phyloP scores from a whole-genome alignment of 2,113 vertebrate species.

The Suricata suricatta region DNA sequence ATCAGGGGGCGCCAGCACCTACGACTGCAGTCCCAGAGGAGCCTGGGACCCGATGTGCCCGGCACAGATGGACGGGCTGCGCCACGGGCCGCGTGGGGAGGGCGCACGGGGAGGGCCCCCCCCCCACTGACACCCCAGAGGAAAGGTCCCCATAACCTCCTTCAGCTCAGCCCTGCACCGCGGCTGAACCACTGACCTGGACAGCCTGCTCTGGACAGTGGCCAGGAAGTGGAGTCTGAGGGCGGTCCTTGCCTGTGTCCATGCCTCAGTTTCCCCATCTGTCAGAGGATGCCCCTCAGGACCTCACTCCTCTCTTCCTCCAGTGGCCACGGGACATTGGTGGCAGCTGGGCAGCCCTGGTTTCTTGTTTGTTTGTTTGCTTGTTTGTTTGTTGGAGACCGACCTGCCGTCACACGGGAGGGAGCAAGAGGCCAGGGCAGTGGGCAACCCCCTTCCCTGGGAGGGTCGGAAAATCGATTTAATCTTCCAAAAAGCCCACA shows the following conservation, averaged over 20 bases:
- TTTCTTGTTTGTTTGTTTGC: too few species aligned
- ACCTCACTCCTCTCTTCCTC: background rate
- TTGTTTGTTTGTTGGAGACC: accelerated
- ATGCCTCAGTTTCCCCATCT: background rate
- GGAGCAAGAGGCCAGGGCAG: background rate
- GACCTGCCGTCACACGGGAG: background rate
- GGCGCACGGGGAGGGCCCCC: background rate
- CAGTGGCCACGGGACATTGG: accelerated
- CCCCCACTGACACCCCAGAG: too few species aligned
- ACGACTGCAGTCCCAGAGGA: background rate
- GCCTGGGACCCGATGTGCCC: accelerated
- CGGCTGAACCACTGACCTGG: accelerated
- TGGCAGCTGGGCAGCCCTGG: accelerated
- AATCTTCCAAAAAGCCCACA: background rate
- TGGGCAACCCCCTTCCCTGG: accelerated
- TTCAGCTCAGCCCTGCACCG: accelerated
- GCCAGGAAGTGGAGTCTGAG: too few species aligned
- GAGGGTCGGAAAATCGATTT: background rate
- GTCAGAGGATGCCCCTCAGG: too few species aligned
- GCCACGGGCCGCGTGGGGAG: background rate
- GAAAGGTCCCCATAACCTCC: accelerated
- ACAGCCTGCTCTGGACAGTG: background rate
- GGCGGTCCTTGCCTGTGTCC: too few species aligned
- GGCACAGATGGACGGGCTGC: accelerated
- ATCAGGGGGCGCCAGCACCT: background rate